Conservation (phyloP, 2,888 invertebrate genomes). For the Candidula unifasciata region DNA sequence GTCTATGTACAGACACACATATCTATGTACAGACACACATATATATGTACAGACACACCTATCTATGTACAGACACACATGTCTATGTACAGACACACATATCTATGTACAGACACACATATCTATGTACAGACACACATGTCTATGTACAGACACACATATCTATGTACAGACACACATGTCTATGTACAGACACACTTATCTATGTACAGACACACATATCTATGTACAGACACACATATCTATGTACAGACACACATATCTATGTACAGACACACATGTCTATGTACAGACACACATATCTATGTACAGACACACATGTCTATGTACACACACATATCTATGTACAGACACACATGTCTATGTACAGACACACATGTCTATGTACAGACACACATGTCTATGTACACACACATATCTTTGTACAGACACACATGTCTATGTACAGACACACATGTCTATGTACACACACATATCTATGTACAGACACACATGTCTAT, state of each 20-base stretch:
- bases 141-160: neutral
- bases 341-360: neutral
- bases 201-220: neutral
- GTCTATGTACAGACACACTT: neutral
- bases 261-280: neutral
- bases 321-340: neutral
- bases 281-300: neutral
- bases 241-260: neutral
- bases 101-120: neutral
- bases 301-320: neutral
- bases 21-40: neutral
- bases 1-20: neutral
- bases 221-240: neutral
- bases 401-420: neutral
- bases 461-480: too few species aligned
- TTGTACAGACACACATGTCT: neutral
- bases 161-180: neutral
- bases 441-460: too few species aligned
- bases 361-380: neutral
- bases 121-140: neutral
- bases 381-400: too few species aligned
- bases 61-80: too few species aligned
- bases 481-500: too few species aligned
- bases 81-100: neutral
- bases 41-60: too few species aligned